A percentile compares a stretch with the other conserved stretches of the same genome.
Conservation (phyloP, 1,140 invertebrate genomes). For the Mesaphorura yosii region DNA sequence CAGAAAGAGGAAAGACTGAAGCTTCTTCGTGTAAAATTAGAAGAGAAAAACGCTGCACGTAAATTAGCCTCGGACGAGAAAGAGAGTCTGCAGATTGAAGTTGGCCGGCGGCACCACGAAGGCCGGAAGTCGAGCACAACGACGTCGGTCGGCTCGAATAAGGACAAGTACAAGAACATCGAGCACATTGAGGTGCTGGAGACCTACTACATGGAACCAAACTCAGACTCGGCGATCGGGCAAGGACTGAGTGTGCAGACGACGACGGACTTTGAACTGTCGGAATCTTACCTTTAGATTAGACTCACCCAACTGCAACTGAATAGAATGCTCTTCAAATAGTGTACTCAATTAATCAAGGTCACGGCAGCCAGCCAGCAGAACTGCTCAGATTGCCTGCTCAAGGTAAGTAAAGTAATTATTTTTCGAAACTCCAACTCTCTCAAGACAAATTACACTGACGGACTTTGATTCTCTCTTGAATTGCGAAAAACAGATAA, state of each 20-base stretch:
- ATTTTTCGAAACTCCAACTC: no score
- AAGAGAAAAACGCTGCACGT: slow-evolving; percentile 53
- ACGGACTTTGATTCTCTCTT: no score
- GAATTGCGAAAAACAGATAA: no score
- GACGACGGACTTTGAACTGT: slow-evolving; percentile 71
- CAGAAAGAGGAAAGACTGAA: slow-evolving; percentile 84
- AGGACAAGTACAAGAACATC: slow-evolving; percentile 22
- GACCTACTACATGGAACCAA: slow-evolving; percentile 28
- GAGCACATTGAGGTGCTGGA: slow-evolving; percentile 31
- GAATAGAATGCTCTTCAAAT: no score
- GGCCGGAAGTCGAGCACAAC: neutral
- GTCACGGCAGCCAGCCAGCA: no score
- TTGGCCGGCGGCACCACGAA: no score
- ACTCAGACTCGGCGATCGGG: slow-evolving; percentile 59
- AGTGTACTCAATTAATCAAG: no score
- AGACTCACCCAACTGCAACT: neutral
- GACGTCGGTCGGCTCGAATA: neutral
- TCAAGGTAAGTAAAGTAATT: no score
- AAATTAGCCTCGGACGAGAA: slow-evolving; percentile 33
- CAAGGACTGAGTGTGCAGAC: slow-evolving; percentile 59
- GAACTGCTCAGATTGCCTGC: no score
- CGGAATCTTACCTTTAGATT: slow-evolving; percentile 66
- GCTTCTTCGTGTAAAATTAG: slow-evolving; percentile 60
- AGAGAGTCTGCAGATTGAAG: slow-evolving; percentile 12
- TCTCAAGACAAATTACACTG: no score